Evolutionary conservation across 2,113 vertebrate species (phyloP).

Genomic region (Ochotona curzoniae): DNA sequence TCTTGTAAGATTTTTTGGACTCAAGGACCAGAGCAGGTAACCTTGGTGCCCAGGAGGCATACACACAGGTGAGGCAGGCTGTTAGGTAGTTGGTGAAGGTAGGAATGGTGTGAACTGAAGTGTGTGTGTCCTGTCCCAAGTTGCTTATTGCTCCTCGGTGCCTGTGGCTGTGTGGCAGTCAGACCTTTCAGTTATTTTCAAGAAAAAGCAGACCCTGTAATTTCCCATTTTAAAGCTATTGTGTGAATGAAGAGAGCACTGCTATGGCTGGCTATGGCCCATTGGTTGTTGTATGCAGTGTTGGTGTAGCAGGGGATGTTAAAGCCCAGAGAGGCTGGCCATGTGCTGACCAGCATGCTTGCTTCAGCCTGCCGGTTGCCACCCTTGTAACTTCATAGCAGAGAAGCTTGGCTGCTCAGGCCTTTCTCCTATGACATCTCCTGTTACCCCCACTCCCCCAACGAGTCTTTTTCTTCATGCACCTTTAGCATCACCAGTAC

Average conservation of each 20-base stretch:
- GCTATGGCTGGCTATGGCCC: not conserved
- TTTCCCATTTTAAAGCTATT: not conserved
- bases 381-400: not conserved
- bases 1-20: not conserved
- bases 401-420: not conserved
- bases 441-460: too few relatives aligned
- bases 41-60: not conserved
- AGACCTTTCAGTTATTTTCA: not conserved
- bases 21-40: not conserved
- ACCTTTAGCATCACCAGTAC: not conserved
- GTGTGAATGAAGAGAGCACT: not conserved
- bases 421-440: not conserved
- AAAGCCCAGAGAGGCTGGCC: not conserved
- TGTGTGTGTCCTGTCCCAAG: not conserved
- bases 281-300: not conserved
- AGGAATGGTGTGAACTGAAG: not conserved
- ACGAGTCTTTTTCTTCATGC: not conserved
- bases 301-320: not conserved
- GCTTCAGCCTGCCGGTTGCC: not conserved
- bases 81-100: not conserved
- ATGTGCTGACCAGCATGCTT: not conserved
- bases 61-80: not conserved
- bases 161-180: not conserved
- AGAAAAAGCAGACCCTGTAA: constrained; percentile 21
- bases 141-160: not conserved